Conservation (phyloP, 2,888 invertebrate genomes). For the Lasioglossum lativentre region DNA sequence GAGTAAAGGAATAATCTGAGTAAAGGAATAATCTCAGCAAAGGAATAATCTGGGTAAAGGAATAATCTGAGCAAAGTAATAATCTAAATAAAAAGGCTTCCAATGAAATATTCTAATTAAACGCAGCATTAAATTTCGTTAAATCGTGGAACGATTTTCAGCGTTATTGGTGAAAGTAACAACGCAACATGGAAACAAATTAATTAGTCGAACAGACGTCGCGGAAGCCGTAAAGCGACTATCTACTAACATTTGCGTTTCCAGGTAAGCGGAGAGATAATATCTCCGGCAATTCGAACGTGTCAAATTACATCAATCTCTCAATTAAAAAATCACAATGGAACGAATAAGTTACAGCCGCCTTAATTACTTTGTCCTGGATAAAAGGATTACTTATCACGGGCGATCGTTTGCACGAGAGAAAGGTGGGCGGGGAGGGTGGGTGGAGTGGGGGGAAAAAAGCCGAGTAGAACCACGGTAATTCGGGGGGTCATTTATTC, state of each 20-base stretch:
- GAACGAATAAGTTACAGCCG: slow-evolving; percentile 14
- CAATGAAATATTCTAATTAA: neutral
- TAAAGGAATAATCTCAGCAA: too few species aligned
- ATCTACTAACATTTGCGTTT: neutral
- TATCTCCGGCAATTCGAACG: slow-evolving; percentile 4
- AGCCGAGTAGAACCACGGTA: slow-evolving; percentile 12
- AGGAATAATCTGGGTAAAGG: too few species aligned
- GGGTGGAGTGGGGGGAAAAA: neutral
- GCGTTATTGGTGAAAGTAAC: neutral
- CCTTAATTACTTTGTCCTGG: slow-evolving; percentile 41
- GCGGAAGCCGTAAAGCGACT: neutral
- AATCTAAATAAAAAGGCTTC: too few species aligned
- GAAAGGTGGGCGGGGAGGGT: neutral
- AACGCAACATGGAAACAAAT: neutral
- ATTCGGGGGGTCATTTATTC: slow-evolving; percentile 46
- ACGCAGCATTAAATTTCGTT: neutral
- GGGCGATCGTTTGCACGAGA: slow-evolving; percentile 18
- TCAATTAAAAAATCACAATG: slow-evolving; percentile 31
- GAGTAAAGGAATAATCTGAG: too few species aligned
- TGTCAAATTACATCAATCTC: slow-evolving; percentile 25
- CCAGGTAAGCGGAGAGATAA: neutral
- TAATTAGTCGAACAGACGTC: neutral
- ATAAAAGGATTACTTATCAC: slow-evolving; percentile 38
- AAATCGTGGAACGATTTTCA: neutral
- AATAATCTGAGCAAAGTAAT: too few species aligned